These are phyloP conservation scores for Volucella bombylans DNA, from an alignment of 2,888 invertebrate genomes.

Conservation along the genomic window DNA sequence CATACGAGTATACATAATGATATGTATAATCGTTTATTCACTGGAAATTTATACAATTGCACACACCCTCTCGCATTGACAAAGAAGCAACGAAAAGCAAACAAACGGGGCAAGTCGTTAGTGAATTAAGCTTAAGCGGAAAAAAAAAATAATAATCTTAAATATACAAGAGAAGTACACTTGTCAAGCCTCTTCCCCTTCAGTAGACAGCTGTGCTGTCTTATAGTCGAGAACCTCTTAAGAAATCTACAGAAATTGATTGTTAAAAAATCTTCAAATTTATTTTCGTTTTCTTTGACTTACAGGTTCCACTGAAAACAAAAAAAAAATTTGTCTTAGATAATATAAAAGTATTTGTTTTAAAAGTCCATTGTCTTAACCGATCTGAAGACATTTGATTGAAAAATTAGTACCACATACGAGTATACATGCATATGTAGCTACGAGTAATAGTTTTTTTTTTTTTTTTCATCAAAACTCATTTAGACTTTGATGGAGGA, in stretches of 20 bases:
- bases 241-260: conserved; percentile 53
- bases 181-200: conserved; percentile 41
- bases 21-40: conserved; percentile 25
- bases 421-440: neutral
- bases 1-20: neutral
- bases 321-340: conserved; percentile 28
- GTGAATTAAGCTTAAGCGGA: conserved; percentile 54
- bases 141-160: conserved; percentile 13
- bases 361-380: conserved; percentile 11
- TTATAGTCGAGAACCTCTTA: conserved; percentile 34
- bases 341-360: conserved; percentile 46
- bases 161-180: conserved; percentile 22
- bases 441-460: too few species aligned
- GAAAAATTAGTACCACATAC: conserved; percentile 63
- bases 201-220: conserved; percentile 22
- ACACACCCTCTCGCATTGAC: conserved; percentile 35
- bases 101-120: conserved; percentile 55
- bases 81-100: conserved; percentile 32
- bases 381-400: conserved; percentile 34
- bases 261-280: conserved; percentile 31
- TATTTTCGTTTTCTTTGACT: conserved; percentile 5
- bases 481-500: too few species aligned
- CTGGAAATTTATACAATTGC: conserved; percentile 19
- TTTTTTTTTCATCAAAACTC: too few species aligned
- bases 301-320: conserved; percentile 29